Percentiles rank a stretch among this genome's conserved stretches.
Conservation (phyloP, 2,113 vertebrate genomes). For the Oriolus oriolus region DNA sequence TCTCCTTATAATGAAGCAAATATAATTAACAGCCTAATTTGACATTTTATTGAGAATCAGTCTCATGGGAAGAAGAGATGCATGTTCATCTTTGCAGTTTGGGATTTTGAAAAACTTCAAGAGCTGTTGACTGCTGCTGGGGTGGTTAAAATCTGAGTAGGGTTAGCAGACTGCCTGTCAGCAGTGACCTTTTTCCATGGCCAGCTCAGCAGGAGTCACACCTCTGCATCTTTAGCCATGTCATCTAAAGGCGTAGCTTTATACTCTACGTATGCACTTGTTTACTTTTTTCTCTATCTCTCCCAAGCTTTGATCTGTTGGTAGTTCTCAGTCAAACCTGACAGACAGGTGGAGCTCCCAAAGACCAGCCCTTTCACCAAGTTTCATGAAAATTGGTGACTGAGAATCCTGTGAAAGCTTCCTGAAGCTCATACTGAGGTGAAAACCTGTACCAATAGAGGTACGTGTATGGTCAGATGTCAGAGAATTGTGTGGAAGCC, state of each 20-base stretch:
- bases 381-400: background rate
- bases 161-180: background rate
- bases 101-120: background rate
- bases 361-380: background rate
- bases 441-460: background rate
- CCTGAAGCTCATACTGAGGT: background rate
- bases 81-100: background rate
- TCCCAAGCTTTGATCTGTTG: background rate
- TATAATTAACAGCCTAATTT: conserved; percentile 19
- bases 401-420: background rate
- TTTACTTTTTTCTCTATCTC: background rate
- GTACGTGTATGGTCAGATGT: background rate
- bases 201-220: background rate
- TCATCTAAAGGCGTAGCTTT: background rate
- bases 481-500: background rate
- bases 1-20: background rate
- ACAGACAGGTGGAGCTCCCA: background rate
- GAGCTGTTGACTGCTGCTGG: background rate
- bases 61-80: background rate
- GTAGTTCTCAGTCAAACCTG: background rate
- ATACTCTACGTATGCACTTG: background rate
- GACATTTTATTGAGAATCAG: conserved; percentile 3
- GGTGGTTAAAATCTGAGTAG: background rate
- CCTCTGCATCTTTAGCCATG: background rate
- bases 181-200: background rate